phyloP scores from a whole-genome alignment of 1,140 invertebrate species.

The Hermatobates lingyangjiaoensis region DNA sequence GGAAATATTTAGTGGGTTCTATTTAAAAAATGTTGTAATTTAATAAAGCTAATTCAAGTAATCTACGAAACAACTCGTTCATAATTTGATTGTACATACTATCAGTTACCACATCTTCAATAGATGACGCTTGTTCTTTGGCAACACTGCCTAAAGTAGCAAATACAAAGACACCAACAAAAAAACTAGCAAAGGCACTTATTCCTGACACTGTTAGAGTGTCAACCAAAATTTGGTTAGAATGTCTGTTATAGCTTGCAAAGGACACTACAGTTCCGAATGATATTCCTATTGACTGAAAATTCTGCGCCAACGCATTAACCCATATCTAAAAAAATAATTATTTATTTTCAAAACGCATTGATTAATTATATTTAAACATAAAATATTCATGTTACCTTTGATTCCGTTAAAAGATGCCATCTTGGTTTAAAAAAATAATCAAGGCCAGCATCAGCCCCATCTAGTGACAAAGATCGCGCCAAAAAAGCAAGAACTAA shows the following conservation, averaged over 20 bases:
- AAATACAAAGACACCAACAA: slow-evolving; percentile 74
- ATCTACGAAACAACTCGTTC: no score
- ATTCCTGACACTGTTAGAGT: slow-evolving; percentile 61
- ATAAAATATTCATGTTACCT: no score
- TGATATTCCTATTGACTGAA: slow-evolving; percentile 79
- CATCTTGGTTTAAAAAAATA: slow-evolving; percentile 79
- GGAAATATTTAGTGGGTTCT: no score
- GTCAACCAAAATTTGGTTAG: slow-evolving; percentile 74
- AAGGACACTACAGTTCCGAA: slow-evolving; percentile 88
- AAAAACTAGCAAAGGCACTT: slow-evolving; percentile 61
- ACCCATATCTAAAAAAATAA: slow-evolving; percentile 50
- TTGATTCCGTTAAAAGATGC: slow-evolving; percentile 59
- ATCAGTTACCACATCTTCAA: slow-evolving; percentile 64
- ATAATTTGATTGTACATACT: slow-evolving; percentile 34
- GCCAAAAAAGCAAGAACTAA: slow-evolving; percentile 61
- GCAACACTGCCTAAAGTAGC: slow-evolving; percentile 74
- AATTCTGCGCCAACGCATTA: slow-evolving; percentile 78
- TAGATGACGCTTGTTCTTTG: slow-evolving; percentile 49
- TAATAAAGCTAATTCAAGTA: no score
- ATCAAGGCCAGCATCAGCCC: slow-evolving; percentile 53
- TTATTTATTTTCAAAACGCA: no score
- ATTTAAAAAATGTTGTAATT: no score
- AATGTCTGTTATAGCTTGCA: slow-evolving; percentile 84
- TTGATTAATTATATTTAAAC: no score
- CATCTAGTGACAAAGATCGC: slow-evolving; percentile 59